Evolutionary conservation across 2,797 vertebrate genomes (phyloP).

Genomic region (Tokudaia tokunoshimensis): DNA sequence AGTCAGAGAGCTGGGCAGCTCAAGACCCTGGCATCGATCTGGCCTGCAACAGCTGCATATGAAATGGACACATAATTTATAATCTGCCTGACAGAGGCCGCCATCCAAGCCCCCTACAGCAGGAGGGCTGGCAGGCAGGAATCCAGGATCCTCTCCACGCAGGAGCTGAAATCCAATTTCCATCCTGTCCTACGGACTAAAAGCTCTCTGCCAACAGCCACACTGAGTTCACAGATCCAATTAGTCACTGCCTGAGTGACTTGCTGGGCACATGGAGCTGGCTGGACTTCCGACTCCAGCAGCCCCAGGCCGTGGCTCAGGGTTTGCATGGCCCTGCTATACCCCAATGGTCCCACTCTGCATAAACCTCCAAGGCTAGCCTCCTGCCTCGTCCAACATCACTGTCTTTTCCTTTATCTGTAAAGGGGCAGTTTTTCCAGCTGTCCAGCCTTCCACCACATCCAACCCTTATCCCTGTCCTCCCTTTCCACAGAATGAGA

Average conservation of each 20-base stretch:
- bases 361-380: background rate
- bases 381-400: background rate
- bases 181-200: slow-evolving; percentile 78
- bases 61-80: background rate
- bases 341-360: fast-evolving
- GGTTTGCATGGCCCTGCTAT: background rate
- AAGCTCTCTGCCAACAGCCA: slow-evolving; percentile 79
- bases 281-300: background rate
- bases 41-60: background rate
- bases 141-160: slow-evolving; percentile 21
- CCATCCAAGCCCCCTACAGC: background rate
- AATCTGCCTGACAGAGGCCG: background rate
- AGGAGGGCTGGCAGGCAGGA: slow-evolving; percentile 37
- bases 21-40: background rate
- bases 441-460: background rate
- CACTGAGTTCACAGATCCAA: slow-evolving; percentile 72
- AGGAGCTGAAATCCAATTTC: slow-evolving; percentile 86
- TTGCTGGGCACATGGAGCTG: slow-evolving; percentile 9
- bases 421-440: background rate
- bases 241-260: slow-evolving; percentile 69
- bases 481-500: fast-evolving
- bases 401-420: background rate
- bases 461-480: background rate
- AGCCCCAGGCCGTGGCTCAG: background rate
- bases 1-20: background rate